Conservation (phyloP, 2,797 vertebrate genomes). For the Argya squamiceps region DNA sequence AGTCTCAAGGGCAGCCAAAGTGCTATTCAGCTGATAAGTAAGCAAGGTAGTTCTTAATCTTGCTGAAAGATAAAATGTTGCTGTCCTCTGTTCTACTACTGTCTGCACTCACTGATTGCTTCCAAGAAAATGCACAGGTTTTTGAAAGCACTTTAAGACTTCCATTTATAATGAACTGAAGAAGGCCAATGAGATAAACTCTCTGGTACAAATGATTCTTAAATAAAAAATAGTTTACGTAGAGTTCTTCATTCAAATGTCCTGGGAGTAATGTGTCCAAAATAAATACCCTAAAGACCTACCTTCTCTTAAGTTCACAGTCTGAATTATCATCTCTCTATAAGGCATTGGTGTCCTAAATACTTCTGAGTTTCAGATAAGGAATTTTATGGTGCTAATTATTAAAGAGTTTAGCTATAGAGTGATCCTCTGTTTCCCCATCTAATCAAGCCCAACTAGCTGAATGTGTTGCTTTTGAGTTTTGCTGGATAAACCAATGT, state of each 20-base stretch:
- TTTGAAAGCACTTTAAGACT: constrained; percentile 18
- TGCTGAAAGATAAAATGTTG: not conserved
- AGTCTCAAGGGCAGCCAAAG: not conserved
- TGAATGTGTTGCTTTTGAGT: constrained; percentile 38
- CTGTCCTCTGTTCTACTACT: not conserved
- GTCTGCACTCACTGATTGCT: not conserved
- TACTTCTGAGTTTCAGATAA: constrained; percentile 55
- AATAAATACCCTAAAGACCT: constrained; percentile 53
- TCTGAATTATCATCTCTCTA: constrained; percentile 47
- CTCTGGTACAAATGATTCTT: constrained; percentile 24
- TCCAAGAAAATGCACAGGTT: not conserved
- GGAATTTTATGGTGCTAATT: constrained; percentile 56
- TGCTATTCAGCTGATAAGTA: constrained; percentile 4
- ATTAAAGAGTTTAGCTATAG: constrained; percentile 59
- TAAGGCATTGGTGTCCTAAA: constrained; percentile 64
- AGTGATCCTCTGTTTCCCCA: constrained; percentile 17
- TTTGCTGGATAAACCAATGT: constrained; percentile 33
- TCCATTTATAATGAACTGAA: constrained; percentile 36
- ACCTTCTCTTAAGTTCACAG: constrained; percentile 37
- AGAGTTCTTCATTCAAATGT: constrained; percentile 35
- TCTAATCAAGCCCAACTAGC: constrained; percentile 34
- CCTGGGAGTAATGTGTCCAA: constrained; percentile 37
- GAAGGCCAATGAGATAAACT: constrained; percentile 34
- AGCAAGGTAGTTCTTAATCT: not conserved
- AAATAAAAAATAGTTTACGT: constrained; percentile 41